These are phyloP conservation scores for Nasonia longicornis DNA, from an alignment of 1,140 invertebrate genomes.

Conservation along the genomic window DNA sequence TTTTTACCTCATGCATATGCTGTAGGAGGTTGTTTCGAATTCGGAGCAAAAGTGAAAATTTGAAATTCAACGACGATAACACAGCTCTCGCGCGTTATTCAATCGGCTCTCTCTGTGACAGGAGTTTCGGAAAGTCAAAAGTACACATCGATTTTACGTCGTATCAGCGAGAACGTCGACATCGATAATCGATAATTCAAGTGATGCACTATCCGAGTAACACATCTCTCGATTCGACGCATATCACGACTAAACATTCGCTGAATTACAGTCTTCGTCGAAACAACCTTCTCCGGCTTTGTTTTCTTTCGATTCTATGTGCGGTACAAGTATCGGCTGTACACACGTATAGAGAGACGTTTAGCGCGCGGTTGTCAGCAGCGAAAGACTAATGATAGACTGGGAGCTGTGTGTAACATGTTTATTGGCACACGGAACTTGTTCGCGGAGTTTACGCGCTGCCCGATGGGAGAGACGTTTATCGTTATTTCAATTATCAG, in stretches of 20 bases:
- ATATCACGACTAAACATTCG: neutral
- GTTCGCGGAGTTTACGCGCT: neutral
- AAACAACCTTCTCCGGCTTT: neutral
- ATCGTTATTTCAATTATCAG: constrained; percentile 4
- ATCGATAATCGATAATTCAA: neutral
- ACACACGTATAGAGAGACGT: neutral
- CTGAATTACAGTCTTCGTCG: constrained; percentile 3
- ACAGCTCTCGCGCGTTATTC: too few relatives aligned
- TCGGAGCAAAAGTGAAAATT: too few relatives aligned
- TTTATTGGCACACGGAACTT: neutral
- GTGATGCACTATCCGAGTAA: neutral
- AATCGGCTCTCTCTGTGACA: too few relatives aligned
- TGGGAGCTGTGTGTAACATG: neutral
- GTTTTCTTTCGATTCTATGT: neutral
- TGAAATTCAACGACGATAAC: too few relatives aligned
- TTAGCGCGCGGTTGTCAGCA: neutral
- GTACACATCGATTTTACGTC: too few relatives aligned
- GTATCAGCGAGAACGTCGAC: too few relatives aligned
- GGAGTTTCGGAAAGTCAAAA: too few relatives aligned
- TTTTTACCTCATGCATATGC: neutral
- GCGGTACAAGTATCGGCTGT: constrained; percentile 2
- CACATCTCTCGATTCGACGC: neutral
- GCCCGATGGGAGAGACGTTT: constrained; percentile 2
- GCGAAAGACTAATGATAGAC: constrained; percentile 15
- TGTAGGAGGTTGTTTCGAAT: neutral